Evolutionary conservation across 1,140 invertebrate species (phyloP).

Genomic region (Drosophila leontia): DNA sequence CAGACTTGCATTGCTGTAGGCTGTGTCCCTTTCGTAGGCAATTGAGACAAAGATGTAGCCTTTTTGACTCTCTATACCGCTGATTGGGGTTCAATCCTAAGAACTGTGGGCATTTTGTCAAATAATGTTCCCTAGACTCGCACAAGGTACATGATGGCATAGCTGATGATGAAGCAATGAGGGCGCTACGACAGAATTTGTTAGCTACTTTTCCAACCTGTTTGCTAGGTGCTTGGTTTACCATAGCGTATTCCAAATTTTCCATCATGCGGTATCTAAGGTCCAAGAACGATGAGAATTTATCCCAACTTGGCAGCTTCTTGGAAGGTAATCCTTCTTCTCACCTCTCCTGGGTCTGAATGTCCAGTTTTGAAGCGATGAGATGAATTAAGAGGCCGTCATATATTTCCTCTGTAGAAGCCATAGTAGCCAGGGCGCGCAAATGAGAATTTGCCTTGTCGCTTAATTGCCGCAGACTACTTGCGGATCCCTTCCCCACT

Average conservation of each 20-base stretch:
- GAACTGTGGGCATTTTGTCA: slow-evolving; percentile 1
- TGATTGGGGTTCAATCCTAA: background rate
- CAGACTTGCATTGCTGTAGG: too few relatives aligned
- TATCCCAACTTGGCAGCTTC: background rate
- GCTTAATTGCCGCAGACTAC: background rate
- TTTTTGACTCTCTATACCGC: too few relatives aligned
- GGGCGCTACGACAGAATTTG: background rate
- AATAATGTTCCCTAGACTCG: slow-evolving; percentile 3
- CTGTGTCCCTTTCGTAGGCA: too few relatives aligned
- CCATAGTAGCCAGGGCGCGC: slow-evolving; percentile 4
- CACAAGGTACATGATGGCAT: background rate
- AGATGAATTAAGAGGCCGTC: too few relatives aligned
- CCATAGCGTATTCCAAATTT: background rate
- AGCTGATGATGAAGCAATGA: slow-evolving; percentile 3
- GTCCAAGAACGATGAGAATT: background rate
- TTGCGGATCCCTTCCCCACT: background rate
- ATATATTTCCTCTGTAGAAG: background rate
- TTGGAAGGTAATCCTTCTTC: background rate
- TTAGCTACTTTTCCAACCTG: background rate
- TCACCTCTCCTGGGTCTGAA: background rate
- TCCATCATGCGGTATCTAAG: slow-evolving; percentile 5
- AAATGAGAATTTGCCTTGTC: slow-evolving; percentile 6
- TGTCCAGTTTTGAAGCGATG: too few relatives aligned
- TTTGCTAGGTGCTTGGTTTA: background rate
- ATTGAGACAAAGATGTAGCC: too few relatives aligned